Conservation (phyloP, 2,113 vertebrate species). For the Cyprinodon tularosa region DNA sequence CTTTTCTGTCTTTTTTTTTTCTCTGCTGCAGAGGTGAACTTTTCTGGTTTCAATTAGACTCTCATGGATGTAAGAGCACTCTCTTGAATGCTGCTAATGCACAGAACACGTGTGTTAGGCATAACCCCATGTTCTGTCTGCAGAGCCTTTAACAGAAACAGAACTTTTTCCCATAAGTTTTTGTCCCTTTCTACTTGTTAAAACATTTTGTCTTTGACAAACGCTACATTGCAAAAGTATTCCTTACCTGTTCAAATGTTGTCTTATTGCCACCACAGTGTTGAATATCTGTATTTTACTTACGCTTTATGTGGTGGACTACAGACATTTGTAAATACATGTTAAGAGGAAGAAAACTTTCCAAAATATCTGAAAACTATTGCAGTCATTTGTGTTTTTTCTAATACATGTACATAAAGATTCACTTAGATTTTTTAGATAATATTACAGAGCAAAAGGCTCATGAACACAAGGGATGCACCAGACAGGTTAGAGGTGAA, state of each 20-base stretch:
- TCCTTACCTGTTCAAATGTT: too few relatives aligned
- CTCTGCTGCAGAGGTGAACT: slow-evolving; percentile 32
- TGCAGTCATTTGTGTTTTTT: background rate
- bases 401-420: background rate
- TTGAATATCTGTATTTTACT: too few relatives aligned
- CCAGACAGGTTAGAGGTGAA: too few relatives aligned
- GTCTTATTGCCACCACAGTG: too few relatives aligned
- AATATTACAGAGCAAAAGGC: background rate
- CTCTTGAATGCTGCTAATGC: slow-evolving; percentile 2
- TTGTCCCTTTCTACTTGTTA: background rate
- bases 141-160: background rate
- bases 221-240: too few relatives aligned
- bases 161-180: slow-evolving; percentile 1
- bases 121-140: slow-evolving; percentile 2
- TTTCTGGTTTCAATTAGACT: slow-evolving; percentile 71
- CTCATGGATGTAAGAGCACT: slow-evolving; percentile 41
- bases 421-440: background rate
- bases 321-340: background rate
- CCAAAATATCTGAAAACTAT: background rate
- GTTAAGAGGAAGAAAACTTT: background rate
- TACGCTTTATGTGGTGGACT: too few relatives aligned
- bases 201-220: background rate
- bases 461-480: background rate
- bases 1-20: background rate
- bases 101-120: background rate